These are phyloP conservation scores for Augochlora pura DNA, from an alignment of 1,140 invertebrate genomes.

Conservation along the genomic window DNA sequence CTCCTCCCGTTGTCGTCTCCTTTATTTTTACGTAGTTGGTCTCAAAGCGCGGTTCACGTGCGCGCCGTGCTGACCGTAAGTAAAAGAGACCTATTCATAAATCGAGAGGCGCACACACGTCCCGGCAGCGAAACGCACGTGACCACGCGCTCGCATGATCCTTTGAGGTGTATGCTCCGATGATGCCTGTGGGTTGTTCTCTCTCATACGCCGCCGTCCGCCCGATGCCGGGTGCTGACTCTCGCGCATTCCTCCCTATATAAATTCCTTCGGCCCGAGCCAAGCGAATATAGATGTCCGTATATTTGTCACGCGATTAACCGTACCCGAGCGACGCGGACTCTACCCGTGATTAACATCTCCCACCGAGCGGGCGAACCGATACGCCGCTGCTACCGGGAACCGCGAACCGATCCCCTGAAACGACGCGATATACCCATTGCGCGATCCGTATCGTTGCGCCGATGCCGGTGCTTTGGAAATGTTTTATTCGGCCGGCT, in stretches of 20 bases:
- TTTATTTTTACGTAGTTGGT: constrained; percentile 19
- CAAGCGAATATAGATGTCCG: constrained; percentile 47
- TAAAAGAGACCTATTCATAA: constrained; percentile 48
- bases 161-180: constrained; percentile 30
- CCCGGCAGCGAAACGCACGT: constrained; percentile 34
- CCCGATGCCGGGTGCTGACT: constrained; percentile 12
- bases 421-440: not conserved
- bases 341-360: constrained; percentile 33
- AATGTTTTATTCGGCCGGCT: too few species aligned
- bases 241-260: constrained; percentile 47
- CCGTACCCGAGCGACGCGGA: constrained; percentile 1
- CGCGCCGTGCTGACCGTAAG: constrained; percentile 4
- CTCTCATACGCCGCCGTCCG: too few species aligned
- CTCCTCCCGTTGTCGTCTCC: not conserved
- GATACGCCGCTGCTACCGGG: not conserved
- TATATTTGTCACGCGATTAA: constrained; percentile 51
- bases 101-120: constrained; percentile 30
- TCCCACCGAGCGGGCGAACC: constrained; percentile 4
- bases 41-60: constrained; percentile 40
- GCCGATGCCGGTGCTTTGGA: too few species aligned
- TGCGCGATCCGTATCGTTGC: too few species aligned
- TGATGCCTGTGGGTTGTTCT: too few species aligned
- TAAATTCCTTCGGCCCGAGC: constrained; percentile 45
- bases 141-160: constrained; percentile 41
- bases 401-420: constrained; percentile 9